Base-by-base conservation (phyloP, 2,113 vertebrate genomes). In the Lophius piscatorius region DNA sequence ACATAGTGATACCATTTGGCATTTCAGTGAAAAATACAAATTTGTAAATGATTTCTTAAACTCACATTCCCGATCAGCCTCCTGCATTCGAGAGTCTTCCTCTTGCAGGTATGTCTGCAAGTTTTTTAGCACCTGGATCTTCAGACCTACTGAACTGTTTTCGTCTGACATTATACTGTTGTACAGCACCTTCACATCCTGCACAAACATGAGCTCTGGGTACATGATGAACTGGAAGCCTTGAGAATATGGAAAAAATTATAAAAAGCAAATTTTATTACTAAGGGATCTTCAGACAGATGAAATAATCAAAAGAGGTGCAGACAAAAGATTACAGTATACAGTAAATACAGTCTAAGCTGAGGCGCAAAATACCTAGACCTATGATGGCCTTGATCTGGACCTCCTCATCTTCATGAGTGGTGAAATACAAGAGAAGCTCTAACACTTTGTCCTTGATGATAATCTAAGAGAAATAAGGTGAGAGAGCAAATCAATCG, bases 401-500 rank as follows among this genome's bases (percentile, higher is more conserved):
- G 59, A 99, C 97, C 85, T 98, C 97, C 78, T 99, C 97, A 64
- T 98, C 97, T 78, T 94, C 94, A 63, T 98, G 94, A 70, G 93
- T 95, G 72, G 97, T 99, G 87, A 99, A 99, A 89, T 98, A 98
- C 86, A 99, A 91, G 70, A 99, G 91, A 47, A 97, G 90, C 84
- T 99, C 97, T 87, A 98, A 89, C 64, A 98, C 96, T 89, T 98
- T 98, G 84, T 99, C 97, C 74, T 97, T 99, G 82, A 99, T 98
- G 81, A 98, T 89, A 83, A 99, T 94, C 97, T 98, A 40, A 62
- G 17, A 57, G 18, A 44, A 23, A 60, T 3, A 23, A 2, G 4
- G 6, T 3, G n/a, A 23, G 16, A 36, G 0, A 10, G 6, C 75
- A 10, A 16, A 21, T 55, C 18, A 35, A 13, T 46, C 20, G 59